Base-by-base conservation (phyloP, 92 coral and sea anemone species). In the Hydrozoanthus gracilis region DNA sequence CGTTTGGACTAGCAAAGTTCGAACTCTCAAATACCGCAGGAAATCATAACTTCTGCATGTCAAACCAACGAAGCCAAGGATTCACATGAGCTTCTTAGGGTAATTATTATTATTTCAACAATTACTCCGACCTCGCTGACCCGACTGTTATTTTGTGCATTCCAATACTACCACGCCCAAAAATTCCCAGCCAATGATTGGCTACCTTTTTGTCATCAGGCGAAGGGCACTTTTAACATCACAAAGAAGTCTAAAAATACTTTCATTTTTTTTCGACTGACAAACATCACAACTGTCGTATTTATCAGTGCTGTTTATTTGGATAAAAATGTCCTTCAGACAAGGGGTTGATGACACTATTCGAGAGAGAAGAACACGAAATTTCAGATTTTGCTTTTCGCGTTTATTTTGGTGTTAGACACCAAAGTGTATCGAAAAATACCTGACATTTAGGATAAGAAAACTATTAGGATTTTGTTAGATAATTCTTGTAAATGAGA, bases 221-320 rank as follows among this genome's bases (percentile, higher is more conserved):
- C 73, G 49, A 80, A 47, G 85, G 13, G 9, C 72, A 61, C 85
- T 80, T 65, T 35, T 17, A 27, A 80, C 58, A 65, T 47, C 44
- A 65, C 74, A 65, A 80, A 78, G 68, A 66, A 17, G 8, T 64
- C 85, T 80, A 80, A 80, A 80, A 80, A 80, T 80, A 80, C 85
- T 64, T 64, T 11, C 4, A 18, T 4, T 46, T 4, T 46, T 80
- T 80, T 79, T 64, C 55, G n/a, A 35, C 55, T 49, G 51, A 80
- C 85, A 80, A 80, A 80, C 85, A 80, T 50, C 62, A 11, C 54
- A 49, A 51, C 84, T 35, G 84, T 61, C 72, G 60, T 6, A 46
- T 45, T 65, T 80, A 48, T 65, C 62, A 65, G 61, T 17, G 20
- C 62, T 64, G 17, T 47, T 20, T 9, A 46, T 61, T 64, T 10